Conservation (phyloP, 2,113 vertebrate species). For the Heptranchias perlo region DNA sequence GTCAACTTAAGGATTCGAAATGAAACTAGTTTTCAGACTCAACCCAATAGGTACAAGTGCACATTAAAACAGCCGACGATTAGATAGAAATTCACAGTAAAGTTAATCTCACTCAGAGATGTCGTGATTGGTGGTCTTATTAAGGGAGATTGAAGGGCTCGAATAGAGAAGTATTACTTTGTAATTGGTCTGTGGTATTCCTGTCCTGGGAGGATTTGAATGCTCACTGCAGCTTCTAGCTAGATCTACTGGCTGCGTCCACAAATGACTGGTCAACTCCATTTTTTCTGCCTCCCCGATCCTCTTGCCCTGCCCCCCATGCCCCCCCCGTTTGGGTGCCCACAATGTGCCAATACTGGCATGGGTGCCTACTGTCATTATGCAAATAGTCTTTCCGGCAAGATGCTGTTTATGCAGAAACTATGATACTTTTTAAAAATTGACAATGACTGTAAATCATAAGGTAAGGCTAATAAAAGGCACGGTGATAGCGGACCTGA, state of each 20-base stretch:
- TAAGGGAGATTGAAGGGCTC: not conserved
- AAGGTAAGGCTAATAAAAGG: no score
- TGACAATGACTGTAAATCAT: not conserved
- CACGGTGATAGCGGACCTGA: no score
- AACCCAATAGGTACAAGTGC: not conserved
- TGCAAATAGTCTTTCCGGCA: not conserved
- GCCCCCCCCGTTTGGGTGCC: no score
- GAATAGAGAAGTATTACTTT: not conserved
- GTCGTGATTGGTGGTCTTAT: not conserved
- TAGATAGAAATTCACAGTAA: not conserved
- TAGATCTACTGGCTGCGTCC: not conserved
- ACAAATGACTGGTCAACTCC: not conserved
- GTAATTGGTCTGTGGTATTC: not conserved
- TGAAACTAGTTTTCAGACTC: not conserved
- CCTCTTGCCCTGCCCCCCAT: no score
- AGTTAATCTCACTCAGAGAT: not conserved
- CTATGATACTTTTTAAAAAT: no score
- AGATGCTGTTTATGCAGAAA: not conserved
- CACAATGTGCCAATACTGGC: not conserved
- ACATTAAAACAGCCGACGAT: not conserved
- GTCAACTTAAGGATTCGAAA: not conserved
- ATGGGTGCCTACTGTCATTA: not conserved
- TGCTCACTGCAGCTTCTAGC: no score
- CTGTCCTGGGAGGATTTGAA: no score
- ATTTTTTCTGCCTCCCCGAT: not conserved